Conservation (phyloP, 1,140 invertebrate species). For the Apocrypta bakeri region DNA sequence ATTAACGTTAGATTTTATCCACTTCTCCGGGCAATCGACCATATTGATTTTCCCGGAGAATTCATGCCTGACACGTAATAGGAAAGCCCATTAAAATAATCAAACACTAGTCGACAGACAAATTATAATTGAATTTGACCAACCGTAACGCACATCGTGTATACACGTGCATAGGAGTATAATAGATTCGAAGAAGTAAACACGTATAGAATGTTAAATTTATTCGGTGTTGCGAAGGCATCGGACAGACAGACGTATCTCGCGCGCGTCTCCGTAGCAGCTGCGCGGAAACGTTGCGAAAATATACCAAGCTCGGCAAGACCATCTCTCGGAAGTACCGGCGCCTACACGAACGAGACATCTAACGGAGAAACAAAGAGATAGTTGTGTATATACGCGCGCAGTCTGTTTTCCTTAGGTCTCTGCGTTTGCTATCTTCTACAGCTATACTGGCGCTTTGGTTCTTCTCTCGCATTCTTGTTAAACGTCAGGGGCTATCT, state of each 20-base stretch:
- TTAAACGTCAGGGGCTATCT: background rate
- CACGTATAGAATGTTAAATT: no score
- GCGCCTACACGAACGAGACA: background rate
- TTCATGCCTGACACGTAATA: background rate
- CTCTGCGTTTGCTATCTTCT: background rate
- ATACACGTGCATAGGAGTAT: background rate
- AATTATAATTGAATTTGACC: slow-evolving; percentile 1
- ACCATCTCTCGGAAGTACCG: background rate
- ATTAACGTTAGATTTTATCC: background rate
- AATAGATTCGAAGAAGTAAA: background rate
- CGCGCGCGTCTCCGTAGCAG: no score
- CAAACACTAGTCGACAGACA: background rate
- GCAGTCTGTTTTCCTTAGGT: no score
- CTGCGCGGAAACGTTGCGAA: background rate
- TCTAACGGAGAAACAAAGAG: slow-evolving; percentile 8
- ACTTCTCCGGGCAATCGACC: no score
- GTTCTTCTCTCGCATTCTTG: background rate
- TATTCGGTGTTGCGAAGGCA: no score
- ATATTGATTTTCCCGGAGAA: background rate
- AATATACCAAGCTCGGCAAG: background rate
- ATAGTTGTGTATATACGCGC: background rate
- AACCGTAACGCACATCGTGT: background rate
- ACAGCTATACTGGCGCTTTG: background rate
- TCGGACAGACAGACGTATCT: no score
- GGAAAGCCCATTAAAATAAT: slow-evolving; percentile 40